Conservation (phyloP, 64 coral and sea anemone species). For the Hydrozoanthus tunicans region DNA sequence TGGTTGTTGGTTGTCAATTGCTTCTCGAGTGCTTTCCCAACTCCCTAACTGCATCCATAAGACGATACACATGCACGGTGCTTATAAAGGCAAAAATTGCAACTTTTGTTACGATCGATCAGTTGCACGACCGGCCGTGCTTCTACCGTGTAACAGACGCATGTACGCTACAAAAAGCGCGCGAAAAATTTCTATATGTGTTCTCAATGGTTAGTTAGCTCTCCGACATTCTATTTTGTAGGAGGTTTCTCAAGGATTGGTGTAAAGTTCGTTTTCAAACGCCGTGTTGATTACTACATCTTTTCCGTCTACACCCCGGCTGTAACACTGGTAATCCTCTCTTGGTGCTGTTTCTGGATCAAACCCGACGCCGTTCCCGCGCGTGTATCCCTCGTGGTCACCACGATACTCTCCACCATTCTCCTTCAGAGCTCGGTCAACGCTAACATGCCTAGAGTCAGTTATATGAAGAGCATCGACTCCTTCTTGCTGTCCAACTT, state of each 20-base stretch:
- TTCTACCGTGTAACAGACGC: too few relatives aligned
- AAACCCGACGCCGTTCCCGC: conserved; percentile 55
- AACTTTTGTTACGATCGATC: too few relatives aligned
- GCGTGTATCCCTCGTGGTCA: conserved; percentile 60
- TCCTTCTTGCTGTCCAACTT: conserved; percentile 52
- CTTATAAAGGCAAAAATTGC: too few relatives aligned
- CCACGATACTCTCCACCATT: conserved; percentile 57
- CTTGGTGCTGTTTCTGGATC: conserved; percentile 71
- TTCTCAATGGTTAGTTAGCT: too few relatives aligned
- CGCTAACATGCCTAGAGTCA: conserved; percentile 58
- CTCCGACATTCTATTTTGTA: not conserved
- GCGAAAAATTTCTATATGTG: too few relatives aligned
- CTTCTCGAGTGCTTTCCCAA: too few relatives aligned
- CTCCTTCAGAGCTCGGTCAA: conserved; percentile 47
- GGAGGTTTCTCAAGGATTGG: conserved; percentile 19
- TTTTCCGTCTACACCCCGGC: not conserved
- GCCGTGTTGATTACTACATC: not conserved
- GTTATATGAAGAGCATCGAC: conserved; percentile 59
- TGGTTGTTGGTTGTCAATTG: too few relatives aligned
- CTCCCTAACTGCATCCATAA: too few relatives aligned
- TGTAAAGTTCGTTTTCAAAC: conserved; percentile 16
- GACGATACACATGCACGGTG: too few relatives aligned
- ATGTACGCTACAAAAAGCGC: too few relatives aligned
- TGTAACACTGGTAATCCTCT: conserved; percentile 45
- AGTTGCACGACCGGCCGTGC: too few relatives aligned